Conservation (phyloP, 2,113 vertebrate species). For the rabbit (Oryctolagus cuniculus) region mOryCun1.1 NC_091441.1:66451501-66452000, state of each 20-base stretch:
- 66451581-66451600: neutral
- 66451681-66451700: neutral
- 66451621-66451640: neutral
- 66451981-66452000: neutral
- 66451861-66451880: neutral
- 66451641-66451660: neutral
- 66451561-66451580: neutral
- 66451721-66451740: neutral
- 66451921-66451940: neutral
- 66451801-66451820: neutral
- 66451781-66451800: neutral
- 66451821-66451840: neutral
- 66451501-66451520: slow-evolving; percentile 39
- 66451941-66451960: neutral
- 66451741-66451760: slow-evolving; percentile 8
- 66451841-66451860: neutral
- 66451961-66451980: neutral
- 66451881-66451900: neutral
- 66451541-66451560: neutral
- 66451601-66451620: neutral
- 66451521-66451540: neutral
- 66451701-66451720: neutral
- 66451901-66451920: neutral
- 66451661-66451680: neutral
- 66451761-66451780: slow-evolving; percentile 19